Base-by-base conservation (phyloP, 2,797 vertebrate species). In the Lepilemur septentrionalis region DNA sequence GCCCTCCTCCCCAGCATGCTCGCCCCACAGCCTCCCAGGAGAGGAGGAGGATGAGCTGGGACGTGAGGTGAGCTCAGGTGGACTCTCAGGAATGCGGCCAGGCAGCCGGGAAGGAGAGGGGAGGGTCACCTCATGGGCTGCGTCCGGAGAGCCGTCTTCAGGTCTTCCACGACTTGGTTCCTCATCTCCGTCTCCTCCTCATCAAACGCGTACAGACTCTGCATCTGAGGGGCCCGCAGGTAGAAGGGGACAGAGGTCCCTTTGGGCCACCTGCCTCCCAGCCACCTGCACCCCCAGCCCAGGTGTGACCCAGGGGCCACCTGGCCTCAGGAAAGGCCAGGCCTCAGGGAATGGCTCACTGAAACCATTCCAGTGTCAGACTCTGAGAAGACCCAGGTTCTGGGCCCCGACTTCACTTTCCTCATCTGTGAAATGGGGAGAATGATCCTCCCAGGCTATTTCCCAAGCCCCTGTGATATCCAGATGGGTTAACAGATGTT, bases 121-220 rank as follows among this genome's bases (percentile, higher is more conserved):
- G 63, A 1, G 35, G 57, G 82, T 97, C 97, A 99, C 99, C 99
- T 99, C 99, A 99, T 99, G 69, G 99, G 99, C 93, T 99, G 99
- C 91, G 99, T 99, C 82, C 99, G 99, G 76, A 99, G 99, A 12
- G 99, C 99, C 30, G 99, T 99, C 99, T 99, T 99, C 97, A 99
- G 98, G 98, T 99, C 99, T 98, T 99, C 99, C 97, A 99, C 99
- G 76, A 99, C 99, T 98, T 99, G 99, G 98, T 99, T 99, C 98
- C 99, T 99, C 99, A 99, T 99, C 98, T 99, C 99, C 96, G 99
- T 99, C 99, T 99, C 99, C 98, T 99, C 99, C 97, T 99, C 99
- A 69, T 99, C 99, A 8, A 99, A 99, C 30, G 99, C 99, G 75
- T 99, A 99, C 85, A 99, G 98, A 48, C 99, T 99, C 98, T 99